A percentile compares a stretch with the other conserved stretches of the same genome.
Evolutionary conservation across 1,140 invertebrate genomes (phyloP).

Genomic region (Zophobas atratus): DNA sequence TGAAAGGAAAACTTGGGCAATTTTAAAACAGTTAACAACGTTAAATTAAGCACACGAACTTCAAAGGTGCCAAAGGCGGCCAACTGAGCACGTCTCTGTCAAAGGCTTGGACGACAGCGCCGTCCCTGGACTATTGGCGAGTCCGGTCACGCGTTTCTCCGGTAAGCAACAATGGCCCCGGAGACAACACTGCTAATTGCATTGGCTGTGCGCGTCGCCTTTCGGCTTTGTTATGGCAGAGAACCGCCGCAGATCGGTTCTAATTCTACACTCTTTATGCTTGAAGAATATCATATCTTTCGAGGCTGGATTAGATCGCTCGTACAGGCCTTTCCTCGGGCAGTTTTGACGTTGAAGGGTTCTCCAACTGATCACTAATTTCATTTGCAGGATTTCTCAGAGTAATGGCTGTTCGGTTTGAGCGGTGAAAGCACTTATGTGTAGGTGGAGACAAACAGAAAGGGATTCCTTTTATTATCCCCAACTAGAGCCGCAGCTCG

Average conservation of each 20-base stretch:
- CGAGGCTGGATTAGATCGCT: neutral
- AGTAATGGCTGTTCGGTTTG: neutral
- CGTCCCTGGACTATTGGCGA: slow-evolving; percentile 46
- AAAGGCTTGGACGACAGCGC: slow-evolving; percentile 50
- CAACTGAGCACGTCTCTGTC: slow-evolving; percentile 53
- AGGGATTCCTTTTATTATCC: no score
- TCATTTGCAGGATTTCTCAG: neutral
- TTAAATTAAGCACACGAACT: slow-evolving; percentile 63
- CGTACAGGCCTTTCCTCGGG: neutral
- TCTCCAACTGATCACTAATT: neutral
- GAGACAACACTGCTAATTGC: slow-evolving; percentile 66
- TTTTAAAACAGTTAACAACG: slow-evolving; percentile 61
- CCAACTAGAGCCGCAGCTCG: no score
- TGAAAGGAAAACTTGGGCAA: slow-evolving; percentile 57
- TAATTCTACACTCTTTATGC: slow-evolving; percentile 53
- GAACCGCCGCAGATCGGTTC: slow-evolving; percentile 50
- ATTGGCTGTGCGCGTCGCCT: slow-evolving; percentile 55
- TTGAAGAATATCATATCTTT: slow-evolving; percentile 32
- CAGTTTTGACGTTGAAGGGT: slow-evolving; percentile 5
- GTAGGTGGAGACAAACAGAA: no score
- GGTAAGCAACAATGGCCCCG: slow-evolving; percentile 64
- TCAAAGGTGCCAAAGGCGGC: slow-evolving; percentile 58
- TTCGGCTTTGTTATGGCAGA: slow-evolving; percentile 49
- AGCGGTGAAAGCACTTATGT: neutral
- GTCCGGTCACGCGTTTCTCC: slow-evolving; percentile 60